Percentiles rank a stretch among this genome's conserved stretches.
phyloP scores from a whole-genome alignment of 1,140 invertebrate genomes.

The Rhopalosiphum maidis region DNA sequence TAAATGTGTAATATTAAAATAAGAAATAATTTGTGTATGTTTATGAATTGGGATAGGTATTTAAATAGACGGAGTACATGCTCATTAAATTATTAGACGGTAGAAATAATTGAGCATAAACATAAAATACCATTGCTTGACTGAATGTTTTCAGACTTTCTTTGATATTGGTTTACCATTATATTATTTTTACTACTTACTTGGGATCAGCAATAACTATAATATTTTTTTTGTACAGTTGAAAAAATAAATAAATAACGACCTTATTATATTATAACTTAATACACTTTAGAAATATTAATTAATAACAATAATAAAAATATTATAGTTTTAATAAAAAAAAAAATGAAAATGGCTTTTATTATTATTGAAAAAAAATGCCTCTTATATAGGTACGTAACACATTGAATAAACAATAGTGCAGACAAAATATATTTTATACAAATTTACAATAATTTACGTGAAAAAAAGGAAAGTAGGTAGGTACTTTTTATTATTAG shows the following conservation, averaged over 20 bases:
- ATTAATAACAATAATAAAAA: neutral
- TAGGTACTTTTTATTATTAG: too few relatives aligned
- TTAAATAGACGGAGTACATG: neutral
- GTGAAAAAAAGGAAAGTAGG: too few relatives aligned
- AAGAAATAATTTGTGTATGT: neutral
- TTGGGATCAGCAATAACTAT: neutral
- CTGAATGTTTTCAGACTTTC: neutral
- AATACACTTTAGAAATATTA: neutral
- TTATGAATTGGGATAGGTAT: neutral
- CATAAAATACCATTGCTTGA: neutral
- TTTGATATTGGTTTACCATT: neutral
- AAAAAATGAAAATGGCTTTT: neutral
- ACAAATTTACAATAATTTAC: too few relatives aligned
- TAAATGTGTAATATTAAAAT: neutral
- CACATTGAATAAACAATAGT: too few relatives aligned
- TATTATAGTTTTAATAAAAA: neutral
- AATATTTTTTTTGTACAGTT: neutral
- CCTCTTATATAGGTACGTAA: too few relatives aligned
- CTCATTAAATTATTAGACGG: neutral
- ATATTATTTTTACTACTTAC: neutral
- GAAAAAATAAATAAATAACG: neutral
- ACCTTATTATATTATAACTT: neutral
- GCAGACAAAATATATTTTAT: too few relatives aligned
- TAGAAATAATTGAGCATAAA: neutral
- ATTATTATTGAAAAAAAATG: too few relatives aligned